Evolutionary conservation across 2,113 vertebrate species (phyloP), one percentile per base, ranked within the genome.

Genomic region (Oreochromis niloticus): DNA sequence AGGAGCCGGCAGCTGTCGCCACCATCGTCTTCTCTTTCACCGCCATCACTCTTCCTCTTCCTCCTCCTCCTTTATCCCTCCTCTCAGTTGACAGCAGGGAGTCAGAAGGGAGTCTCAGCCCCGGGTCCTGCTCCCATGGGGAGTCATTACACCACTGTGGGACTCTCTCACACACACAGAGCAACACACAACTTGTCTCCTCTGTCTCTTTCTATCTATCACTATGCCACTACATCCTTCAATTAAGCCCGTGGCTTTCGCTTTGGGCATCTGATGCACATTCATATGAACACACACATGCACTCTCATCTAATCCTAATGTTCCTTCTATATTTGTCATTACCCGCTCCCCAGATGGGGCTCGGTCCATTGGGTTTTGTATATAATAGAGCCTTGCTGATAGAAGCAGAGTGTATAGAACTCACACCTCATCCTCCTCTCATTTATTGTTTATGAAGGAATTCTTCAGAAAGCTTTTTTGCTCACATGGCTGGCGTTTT

Each of bases 1-100:
- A 90, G 93, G 93, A 95, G 94, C 79, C 81, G 91, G 94, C 94
- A 95, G 95, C 95, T 96, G 95, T 94, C 94, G 66, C 92, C 94
- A 87, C 92, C 85, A 17, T 80, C 89, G 27, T 87, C 88, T 85
- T 83, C 78, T 87, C 55, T 84, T 90, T 88, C 90, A 68, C 66
- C 13, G 6, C 83, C 82, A 68, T 90, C 82, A 75, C 87, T 90
- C 82, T 59, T 84, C 50, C 71, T 81, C 71, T 73, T 82, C 84
- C 79, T 82, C 82, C 36, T 73, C 81, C 81, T 83, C 81, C 81
- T 85, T 90, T 89, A 36, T 87, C 81, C 91, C 82, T 87, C 83
- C 86, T 81, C 88, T 55, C 50, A 14, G 59, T 81, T 93, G 93
- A 91, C 85, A 85, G 88, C 84, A 86, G 89, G 90, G 79, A 86